Evolutionary conservation across 2,113 vertebrate genomes (phyloP).

Genomic region (Atrichornis clamosus): DNA sequence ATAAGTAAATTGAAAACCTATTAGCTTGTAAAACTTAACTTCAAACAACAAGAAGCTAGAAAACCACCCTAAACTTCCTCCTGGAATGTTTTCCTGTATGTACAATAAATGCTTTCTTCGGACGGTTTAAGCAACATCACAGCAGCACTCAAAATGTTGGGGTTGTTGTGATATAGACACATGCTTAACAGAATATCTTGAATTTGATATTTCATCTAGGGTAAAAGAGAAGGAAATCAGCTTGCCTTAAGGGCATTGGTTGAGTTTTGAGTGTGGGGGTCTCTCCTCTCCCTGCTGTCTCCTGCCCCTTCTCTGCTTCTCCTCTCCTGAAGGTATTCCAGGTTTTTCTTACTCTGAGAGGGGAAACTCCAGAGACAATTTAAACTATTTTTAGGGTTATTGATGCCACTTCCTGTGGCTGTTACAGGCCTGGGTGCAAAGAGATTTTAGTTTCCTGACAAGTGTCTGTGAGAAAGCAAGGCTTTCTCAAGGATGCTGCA

Average conservation of each 20-base stretch:
- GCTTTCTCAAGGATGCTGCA: too few species aligned
- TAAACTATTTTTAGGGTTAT: conserved; percentile 5
- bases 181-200: neutral
- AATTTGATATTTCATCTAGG: neutral
- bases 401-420: accelerated
- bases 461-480: too few species aligned
- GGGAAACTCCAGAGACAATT: neutral
- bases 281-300: neutral
- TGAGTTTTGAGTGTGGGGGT: accelerated
- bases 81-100: accelerated
- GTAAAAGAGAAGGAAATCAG: neutral
- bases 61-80: neutral
- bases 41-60: neutral
- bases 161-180: accelerated
- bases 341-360: neutral
- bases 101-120: neutral
- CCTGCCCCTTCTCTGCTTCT: neutral
- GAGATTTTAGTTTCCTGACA: too few species aligned
- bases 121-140: neutral
- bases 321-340: neutral
- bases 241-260: accelerated
- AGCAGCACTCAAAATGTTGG: neutral
- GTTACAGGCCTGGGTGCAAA: too few species aligned
- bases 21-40: neutral
- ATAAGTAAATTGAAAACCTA: neutral